phyloP scores from a whole-genome alignment of 1,140 invertebrate species.

The Aphelinus atriplicis region DNA sequence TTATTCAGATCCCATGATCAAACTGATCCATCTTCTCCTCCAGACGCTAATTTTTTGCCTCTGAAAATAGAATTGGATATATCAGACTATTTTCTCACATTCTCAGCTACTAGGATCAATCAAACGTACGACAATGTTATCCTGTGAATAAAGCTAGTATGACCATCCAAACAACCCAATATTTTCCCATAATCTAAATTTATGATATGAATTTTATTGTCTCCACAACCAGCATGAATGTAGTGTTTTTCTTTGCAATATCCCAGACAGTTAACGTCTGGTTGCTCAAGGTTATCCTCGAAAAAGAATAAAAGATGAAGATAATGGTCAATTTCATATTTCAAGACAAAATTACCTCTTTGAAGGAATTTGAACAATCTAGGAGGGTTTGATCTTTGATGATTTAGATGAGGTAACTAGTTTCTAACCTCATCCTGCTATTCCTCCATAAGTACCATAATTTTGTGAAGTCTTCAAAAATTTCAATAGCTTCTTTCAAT shows the following conservation, averaged over 20 bases:
- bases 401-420: too few species aligned
- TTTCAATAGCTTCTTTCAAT: too few species aligned
- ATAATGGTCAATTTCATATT: too few species aligned
- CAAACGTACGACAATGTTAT: slow-evolving; percentile 72
- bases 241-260: slow-evolving; percentile 69
- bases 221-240: slow-evolving; percentile 86
- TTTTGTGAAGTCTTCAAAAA: too few species aligned
- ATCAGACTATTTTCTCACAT: too few species aligned
- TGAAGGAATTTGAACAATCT: too few species aligned
- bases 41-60: slow-evolving; percentile 76
- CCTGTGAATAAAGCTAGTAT: slow-evolving; percentile 84
- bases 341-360: too few species aligned
- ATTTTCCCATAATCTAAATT: slow-evolving; percentile 81
- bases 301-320: slow-evolving; percentile 40
- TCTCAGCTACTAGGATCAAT: too few species aligned
- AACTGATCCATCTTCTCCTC: slow-evolving; percentile 86
- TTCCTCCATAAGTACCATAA: too few species aligned
- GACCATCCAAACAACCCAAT: slow-evolving; percentile 75
- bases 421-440: too few species aligned
- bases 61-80: slow-evolving; percentile 51
- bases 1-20: slow-evolving; percentile 83
- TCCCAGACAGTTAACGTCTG: slow-evolving; percentile 81
- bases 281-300: slow-evolving; percentile 76
- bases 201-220: slow-evolving; percentile 82
- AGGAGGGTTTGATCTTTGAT: too few species aligned